Percentiles rank a stretch among this genome's conserved stretches.
Evolutionary conservation across 2,113 vertebrate genomes (phyloP).

Genomic region (Anguilla japonica): DNA sequence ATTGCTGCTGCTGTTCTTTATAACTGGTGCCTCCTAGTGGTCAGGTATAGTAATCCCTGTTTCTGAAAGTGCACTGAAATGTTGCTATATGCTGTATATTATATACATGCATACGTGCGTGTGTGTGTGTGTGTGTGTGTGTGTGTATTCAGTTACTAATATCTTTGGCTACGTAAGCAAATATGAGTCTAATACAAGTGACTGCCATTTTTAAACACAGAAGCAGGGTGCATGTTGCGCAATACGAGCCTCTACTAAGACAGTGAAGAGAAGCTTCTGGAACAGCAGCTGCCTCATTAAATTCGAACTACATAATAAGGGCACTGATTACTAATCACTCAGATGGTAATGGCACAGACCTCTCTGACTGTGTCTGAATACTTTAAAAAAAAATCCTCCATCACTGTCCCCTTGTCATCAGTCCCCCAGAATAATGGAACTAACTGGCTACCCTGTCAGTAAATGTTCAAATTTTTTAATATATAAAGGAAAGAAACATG

Average conservation of each 20-base stretch:
- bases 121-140: too few species aligned
- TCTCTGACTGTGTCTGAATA: too few species aligned
- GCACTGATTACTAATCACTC: background rate
- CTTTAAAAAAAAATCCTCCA: too few species aligned
- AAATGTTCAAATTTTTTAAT: too few species aligned
- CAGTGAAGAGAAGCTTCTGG: background rate
- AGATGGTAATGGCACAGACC: background rate
- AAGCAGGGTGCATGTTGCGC: background rate
- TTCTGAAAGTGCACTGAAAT: background rate
- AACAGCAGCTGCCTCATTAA: constrained; percentile 7
- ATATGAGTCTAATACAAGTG: background rate
- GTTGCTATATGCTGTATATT: background rate
- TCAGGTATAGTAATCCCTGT: constrained; percentile 72
- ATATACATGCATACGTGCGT: too few species aligned
- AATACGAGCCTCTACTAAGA: background rate
- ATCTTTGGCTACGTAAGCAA: too few species aligned
- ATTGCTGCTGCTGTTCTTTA: constrained; percentile 85
- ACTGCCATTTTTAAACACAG: background rate
- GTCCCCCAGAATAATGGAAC: too few species aligned
- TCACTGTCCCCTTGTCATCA: too few species aligned
- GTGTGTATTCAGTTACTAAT: too few species aligned
- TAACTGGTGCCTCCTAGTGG: constrained; percentile 88
- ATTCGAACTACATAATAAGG: background rate
- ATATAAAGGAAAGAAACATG: too few species aligned
- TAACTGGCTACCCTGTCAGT: too few species aligned